A percentile compares a stretch with the other conserved stretches of the same genome.
Evolutionary conservation across 2,888 invertebrate genomes (phyloP).

Genomic region (Amorpha juglandis): DNA sequence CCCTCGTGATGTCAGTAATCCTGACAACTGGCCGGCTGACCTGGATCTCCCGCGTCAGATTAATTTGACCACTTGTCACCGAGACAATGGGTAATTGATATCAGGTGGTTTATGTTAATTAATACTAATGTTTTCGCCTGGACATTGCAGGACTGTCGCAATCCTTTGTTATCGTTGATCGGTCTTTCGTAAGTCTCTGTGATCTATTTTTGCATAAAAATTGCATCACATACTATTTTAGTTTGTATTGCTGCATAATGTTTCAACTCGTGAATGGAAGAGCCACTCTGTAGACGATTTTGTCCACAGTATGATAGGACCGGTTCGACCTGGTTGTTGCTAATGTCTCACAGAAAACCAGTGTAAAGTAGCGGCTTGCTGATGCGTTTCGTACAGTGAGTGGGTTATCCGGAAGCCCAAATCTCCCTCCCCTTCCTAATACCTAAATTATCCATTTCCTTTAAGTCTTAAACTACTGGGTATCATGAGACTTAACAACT

Average conservation of each 20-base stretch:
- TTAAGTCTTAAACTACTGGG: no score
- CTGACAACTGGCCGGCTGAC: slow-evolving; percentile 39
- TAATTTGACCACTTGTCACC: slow-evolving; percentile 20
- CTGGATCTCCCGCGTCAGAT: slow-evolving; percentile 32
- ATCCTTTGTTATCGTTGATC: background rate
- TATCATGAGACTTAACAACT: no score
- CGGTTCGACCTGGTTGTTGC: no score
- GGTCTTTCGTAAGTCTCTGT: background rate
- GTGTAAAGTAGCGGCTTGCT: no score
- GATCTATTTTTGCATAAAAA: background rate
- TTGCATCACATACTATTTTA: background rate
- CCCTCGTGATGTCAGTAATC: slow-evolving; percentile 38
- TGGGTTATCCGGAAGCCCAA: no score
- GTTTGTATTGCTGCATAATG: background rate
- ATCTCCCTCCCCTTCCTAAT: no score
- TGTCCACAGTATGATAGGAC: no score
- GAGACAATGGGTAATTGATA: slow-evolving; percentile 24
- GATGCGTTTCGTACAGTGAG: no score
- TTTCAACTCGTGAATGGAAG: no score
- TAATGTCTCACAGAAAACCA: no score
- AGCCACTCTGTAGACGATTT: no score
- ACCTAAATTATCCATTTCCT: no score
- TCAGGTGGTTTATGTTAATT: slow-evolving; percentile 25
- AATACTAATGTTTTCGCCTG: background rate
- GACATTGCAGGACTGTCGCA: slow-evolving; percentile 7